Evolutionary conservation across 2,888 invertebrate species (phyloP).

Genomic region (Saturnia japonica): DNA sequence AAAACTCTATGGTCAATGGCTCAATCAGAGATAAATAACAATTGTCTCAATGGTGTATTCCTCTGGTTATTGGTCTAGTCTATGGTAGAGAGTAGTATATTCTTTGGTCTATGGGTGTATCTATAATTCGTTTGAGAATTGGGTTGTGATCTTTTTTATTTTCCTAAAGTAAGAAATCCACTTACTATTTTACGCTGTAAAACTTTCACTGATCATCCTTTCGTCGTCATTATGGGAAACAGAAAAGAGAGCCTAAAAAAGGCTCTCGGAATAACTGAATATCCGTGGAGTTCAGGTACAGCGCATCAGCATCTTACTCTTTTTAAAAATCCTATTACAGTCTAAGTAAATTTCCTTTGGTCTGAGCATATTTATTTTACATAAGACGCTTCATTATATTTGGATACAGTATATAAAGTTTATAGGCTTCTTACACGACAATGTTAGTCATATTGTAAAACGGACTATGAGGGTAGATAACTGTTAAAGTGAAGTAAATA

Average conservation of each 20-base stretch:
- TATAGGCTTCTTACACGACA: neutral
- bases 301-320: too few species aligned
- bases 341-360: neutral
- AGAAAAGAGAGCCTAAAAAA: slow-evolving; percentile 58
- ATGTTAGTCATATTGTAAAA: neutral
- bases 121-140: neutral
- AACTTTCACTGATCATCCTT: neutral
- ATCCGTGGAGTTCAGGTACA: slow-evolving; percentile 71
- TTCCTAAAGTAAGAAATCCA: neutral
- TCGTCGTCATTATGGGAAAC: slow-evolving; percentile 44
- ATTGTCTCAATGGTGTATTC: too few species aligned
- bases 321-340: neutral
- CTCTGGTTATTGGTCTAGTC: too few species aligned
- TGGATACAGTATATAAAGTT: neutral
- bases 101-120: too few species aligned
- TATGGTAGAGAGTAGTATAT: too few species aligned
- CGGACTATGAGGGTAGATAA: too few species aligned
- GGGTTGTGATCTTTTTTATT: neutral
- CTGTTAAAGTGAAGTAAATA: too few species aligned
- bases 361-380: neutral
- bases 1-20: too few species aligned
- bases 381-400: neutral
- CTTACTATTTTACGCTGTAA: neutral
- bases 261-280: slow-evolving; percentile 56
- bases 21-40: too few species aligned